Conservation (phyloP, 2,113 vertebrate species). For the Pedetes capensis region DNA sequence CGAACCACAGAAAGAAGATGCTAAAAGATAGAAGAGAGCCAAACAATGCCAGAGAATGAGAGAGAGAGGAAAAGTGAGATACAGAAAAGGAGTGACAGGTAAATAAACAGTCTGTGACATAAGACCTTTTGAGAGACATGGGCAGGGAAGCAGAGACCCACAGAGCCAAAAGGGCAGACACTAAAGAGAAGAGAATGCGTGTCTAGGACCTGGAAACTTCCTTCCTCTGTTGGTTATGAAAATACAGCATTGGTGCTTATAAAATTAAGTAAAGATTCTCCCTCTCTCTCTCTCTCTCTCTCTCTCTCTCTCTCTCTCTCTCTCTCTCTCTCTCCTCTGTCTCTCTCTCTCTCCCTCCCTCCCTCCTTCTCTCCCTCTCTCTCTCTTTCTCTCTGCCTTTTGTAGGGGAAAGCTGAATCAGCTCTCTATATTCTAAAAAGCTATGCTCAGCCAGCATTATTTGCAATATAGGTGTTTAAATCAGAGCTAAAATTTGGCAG, state of each 20-base stretch:
- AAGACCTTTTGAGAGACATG: not conserved
- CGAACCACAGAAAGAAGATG: not conserved
- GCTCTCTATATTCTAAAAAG: conserved; percentile 33
- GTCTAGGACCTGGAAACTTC: not conserved
- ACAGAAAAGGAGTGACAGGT: not conserved
- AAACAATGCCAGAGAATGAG: not conserved
- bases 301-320: not conserved
- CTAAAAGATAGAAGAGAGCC: not conserved
- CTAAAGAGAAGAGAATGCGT: not conserved
- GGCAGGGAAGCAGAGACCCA: not conserved
- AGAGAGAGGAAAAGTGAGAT: not conserved
- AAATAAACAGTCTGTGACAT: not conserved
- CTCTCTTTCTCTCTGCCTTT: not conserved
- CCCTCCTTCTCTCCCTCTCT: not conserved
- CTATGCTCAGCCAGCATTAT: conserved; percentile 42
- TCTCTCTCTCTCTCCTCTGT: not conserved
- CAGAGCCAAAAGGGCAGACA: not conserved
- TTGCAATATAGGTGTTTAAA: conserved; percentile 65
- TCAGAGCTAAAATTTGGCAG: conserved; percentile 63
- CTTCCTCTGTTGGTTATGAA: not conserved
- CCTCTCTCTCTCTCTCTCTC: too few species aligned
- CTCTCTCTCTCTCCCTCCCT: not conserved
- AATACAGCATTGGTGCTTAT: not conserved
- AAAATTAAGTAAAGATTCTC: not conserved
- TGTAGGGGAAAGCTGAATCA: conserved; percentile 20